Evolutionary conservation across 64 coral and sea anemone species (phyloP), one percentile per base, ranked within the genome.

Genomic region (Pachyseris speciosa): DNA sequence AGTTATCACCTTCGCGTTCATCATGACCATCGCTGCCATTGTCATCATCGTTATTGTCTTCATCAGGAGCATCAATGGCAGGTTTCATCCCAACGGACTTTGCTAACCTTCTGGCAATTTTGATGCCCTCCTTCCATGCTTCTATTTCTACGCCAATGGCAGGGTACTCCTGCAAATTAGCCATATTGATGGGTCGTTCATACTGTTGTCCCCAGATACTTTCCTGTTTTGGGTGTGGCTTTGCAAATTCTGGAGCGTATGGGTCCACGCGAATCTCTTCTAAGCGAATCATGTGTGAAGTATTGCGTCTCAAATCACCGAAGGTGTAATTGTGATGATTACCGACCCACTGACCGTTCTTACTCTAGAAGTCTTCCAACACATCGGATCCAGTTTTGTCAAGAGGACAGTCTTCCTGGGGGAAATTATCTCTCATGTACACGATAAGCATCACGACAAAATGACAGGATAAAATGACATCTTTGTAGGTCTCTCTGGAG

Each of bases 161-260:
- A n/a, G n/a, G n/a, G n/a, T n/a, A n/a, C n/a, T n/a, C n/a, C 12
- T 55, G 51, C 12, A 8, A 5, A 55, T 55, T 5, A 13, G 51
- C 75, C 29, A 52, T 31, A 16, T 31, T 11, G n/a, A n/a, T n/a
- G n/a, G n/a, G n/a, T n/a, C n/a, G n/a, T n/a, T n/a, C n/a, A 27
- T 83, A 91, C 25, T 91, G 88, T 28, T 49, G 38, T 15, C 25
- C 17, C 64, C 88, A 91, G 31, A 91, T 83, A 49, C 75, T 91
- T 71, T 91, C 88, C 32, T 91, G 64, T 33, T 91, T 91, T 8
- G 60, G 75, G 22, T 91, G 88, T 31, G 88, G 74, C 74, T 90
- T 80, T 37, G 88, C 58, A 67, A 90, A 90, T 36, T 68, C 63
- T 80, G 86, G 86, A 7, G 48, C 86, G 44, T 75, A 16, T 37